These are phyloP conservation scores for Calonectris borealis DNA, from an alignment of 2,113 vertebrate species.

Conservation along the genomic window DNA sequence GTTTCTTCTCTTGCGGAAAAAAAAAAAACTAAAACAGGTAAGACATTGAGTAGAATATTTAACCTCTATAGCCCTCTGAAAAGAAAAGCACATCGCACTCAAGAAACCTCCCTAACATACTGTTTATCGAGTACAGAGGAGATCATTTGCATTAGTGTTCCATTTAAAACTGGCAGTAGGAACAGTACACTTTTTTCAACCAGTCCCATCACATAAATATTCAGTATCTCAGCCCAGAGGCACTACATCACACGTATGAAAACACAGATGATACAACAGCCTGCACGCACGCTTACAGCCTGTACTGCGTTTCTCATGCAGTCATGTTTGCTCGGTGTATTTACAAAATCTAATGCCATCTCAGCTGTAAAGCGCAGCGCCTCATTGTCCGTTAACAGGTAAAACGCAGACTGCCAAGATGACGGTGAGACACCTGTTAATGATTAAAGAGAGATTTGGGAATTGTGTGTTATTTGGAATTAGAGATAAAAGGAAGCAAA, in stretches of 20 bases:
- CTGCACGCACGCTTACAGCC: not conserved
- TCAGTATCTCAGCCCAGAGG: not conserved
- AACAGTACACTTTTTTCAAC: rapidly evolving
- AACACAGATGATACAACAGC: not conserved
- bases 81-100: not conserved
- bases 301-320: rapidly evolving
- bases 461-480: not conserved
- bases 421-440: not conserved
- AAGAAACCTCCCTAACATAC: not conserved
- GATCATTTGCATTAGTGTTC: not conserved
- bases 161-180: rapidly evolving
- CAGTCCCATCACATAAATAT: not conserved
- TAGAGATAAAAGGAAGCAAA: not conserved
- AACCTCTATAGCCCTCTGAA: not conserved
- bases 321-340: not conserved
- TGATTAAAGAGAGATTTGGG: not conserved
- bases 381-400: not conserved
- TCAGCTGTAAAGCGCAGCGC: not conserved
- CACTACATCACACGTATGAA: not conserved
- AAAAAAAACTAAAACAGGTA: rapidly evolving
- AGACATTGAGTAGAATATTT: not conserved
- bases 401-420: not conserved
- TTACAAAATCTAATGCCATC: not conserved
- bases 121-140: rapidly evolving
- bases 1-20: not conserved